A percentile compares a stretch with the other conserved stretches of the same genome.
Evolutionary conservation across 1,140 invertebrate genomes (phyloP).

Genomic region (Papilio glaucus): DNA sequence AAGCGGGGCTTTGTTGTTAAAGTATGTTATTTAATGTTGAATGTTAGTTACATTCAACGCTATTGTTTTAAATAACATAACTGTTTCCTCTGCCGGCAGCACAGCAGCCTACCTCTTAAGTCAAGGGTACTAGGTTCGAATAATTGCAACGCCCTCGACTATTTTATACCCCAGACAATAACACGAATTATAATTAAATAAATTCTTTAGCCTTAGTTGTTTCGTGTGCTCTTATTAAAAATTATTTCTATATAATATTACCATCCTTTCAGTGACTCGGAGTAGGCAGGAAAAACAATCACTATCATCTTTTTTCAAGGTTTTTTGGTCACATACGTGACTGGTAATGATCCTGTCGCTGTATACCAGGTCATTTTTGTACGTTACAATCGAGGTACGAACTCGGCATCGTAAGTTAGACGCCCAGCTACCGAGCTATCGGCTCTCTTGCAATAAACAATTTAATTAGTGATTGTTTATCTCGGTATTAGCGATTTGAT

Average conservation of each 20-base stretch:
- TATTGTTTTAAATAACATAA: constrained; percentile 7
- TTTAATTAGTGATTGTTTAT: not conserved
- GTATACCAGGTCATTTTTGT: not conserved
- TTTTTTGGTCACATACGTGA: not conserved
- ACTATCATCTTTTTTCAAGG: not conserved
- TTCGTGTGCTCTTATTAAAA: not conserved
- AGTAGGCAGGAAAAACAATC: no score
- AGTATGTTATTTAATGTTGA: constrained; percentile 23
- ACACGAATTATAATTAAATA: constrained; percentile 9
- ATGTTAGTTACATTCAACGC: not conserved
- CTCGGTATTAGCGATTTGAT: not conserved
- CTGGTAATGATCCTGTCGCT: not conserved
- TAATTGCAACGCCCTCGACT: constrained; percentile 1
- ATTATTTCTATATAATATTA: not conserved
- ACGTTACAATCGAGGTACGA: not conserved
- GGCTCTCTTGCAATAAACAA: not conserved
- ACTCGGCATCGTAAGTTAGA: not conserved
- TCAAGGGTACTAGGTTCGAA: not conserved
- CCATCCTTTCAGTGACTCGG: not conserved
- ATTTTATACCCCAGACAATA: constrained; percentile 7
- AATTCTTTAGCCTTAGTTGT: not conserved
- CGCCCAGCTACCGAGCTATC: not conserved
- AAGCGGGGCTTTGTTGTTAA: constrained; percentile 6
- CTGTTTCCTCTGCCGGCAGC: not conserved
- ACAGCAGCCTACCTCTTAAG: not conserved